Evolutionary conservation across 1,140 invertebrate species (phyloP).

Genomic region (Portunus trituberculatus): DNA sequence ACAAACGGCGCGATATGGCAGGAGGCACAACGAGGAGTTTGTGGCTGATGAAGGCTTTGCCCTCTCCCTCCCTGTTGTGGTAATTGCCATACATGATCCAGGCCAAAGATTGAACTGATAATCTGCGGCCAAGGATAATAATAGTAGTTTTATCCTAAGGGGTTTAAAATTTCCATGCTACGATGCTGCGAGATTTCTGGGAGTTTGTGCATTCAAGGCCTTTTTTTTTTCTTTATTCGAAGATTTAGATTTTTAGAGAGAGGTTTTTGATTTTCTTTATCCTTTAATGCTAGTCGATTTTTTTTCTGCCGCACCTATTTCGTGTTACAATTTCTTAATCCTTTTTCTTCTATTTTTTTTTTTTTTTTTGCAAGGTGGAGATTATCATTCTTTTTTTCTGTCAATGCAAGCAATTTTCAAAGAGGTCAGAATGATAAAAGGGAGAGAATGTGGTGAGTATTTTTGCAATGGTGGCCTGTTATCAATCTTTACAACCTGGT

Average conservation of each 20-base stretch:
- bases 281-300: not conserved
- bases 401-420: too few species aligned
- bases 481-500: too few species aligned
- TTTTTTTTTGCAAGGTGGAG: too few species aligned
- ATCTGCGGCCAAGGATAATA: conserved; percentile 33
- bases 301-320: too few species aligned
- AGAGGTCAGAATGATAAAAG: too few species aligned
- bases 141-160: conserved; percentile 40
- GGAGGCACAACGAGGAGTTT: conserved; percentile 33
- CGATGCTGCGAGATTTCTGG: not conserved
- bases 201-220: not conserved
- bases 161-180: not conserved
- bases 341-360: too few species aligned
- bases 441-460: too few species aligned
- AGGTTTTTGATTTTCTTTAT: not conserved
- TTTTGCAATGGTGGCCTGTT: too few species aligned
- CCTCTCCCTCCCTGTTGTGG: not conserved
- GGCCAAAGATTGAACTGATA: conserved; percentile 44
- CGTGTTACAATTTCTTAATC: too few species aligned
- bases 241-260: not conserved
- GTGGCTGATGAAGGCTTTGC: conserved; percentile 47
- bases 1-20: conserved; percentile 41
- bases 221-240: too few species aligned
- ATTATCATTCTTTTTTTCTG: too few species aligned
- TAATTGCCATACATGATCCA: conserved; percentile 44